A percentile compares a stretch with the other conserved stretches of the same genome.
Evolutionary conservation across 1,140 invertebrate species (phyloP).

Genomic region (Helicoverpa zea): DNA sequence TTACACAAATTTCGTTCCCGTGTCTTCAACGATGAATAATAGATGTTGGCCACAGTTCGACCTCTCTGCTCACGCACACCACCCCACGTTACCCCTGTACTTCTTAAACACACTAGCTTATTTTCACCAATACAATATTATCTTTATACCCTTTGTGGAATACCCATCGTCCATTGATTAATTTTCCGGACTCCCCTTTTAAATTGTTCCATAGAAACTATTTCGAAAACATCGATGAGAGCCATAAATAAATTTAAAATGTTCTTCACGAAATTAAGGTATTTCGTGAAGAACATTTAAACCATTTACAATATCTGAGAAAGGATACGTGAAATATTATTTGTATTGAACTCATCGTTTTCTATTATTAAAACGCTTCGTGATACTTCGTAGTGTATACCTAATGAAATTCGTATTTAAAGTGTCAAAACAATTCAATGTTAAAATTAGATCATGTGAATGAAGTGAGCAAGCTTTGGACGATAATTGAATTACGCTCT

Average conservation of each 20-base stretch:
- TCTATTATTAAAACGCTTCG: not conserved
- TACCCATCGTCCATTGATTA: conserved; percentile 47
- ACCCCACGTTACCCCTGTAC: not conserved
- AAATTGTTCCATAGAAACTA: conserved; percentile 32
- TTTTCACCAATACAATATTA: conserved; percentile 50
- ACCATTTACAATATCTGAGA: conserved; percentile 25
- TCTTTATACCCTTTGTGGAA: conserved; percentile 41
- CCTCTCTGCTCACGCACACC: conserved; percentile 50
- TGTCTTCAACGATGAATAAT: conserved; percentile 84
- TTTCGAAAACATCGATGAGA: conserved; percentile 17
- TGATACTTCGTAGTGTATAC: not conserved
- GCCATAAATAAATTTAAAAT: conserved; percentile 37
- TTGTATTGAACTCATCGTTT: not conserved
- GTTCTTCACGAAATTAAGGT: conserved; percentile 13
- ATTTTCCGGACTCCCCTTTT: conserved; percentile 46
- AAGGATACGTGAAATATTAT: conserved; percentile 28
- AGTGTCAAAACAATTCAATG: conserved; percentile 14
- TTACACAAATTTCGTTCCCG: conserved; percentile 84
- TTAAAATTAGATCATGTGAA: conserved; percentile 7
- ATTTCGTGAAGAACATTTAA: too few relatives aligned
- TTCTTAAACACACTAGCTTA: conserved; percentile 51
- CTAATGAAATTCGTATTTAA: conserved; percentile 17
- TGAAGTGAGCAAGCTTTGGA: conserved; percentile 36
- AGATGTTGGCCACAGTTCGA: conserved; percentile 71
- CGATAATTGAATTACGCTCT: conserved; percentile 49